Percentiles rank a stretch among this genome's conserved stretches.
Conservation (phyloP, 2,797 vertebrate species). For the Chrosomus eos region DNA sequence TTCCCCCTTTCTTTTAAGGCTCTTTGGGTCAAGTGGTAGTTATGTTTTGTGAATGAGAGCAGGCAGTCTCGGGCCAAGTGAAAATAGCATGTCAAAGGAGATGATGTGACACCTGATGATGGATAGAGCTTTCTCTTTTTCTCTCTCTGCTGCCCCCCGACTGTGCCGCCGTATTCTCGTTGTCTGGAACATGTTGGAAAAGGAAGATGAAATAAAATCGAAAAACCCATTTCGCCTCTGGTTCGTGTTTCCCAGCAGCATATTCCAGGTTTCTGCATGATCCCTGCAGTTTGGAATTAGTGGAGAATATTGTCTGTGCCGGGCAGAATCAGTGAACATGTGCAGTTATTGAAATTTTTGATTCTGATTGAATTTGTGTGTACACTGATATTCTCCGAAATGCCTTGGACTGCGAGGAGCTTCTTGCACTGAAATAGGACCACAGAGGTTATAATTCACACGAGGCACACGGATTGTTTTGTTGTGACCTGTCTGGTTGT, state of each 20-base stretch:
- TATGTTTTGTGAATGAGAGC: constrained; percentile 57
- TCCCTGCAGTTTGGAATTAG: constrained; percentile 66
- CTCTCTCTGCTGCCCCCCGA: constrained; percentile 48
- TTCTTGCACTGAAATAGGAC: constrained; percentile 66
- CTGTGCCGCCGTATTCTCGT: constrained; percentile 66
- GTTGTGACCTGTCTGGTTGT: neutral
- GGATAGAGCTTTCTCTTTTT: constrained; percentile 72
- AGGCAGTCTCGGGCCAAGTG: constrained; percentile 65
- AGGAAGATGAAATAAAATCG: constrained; percentile 60
- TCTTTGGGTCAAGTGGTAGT: constrained; percentile 56
- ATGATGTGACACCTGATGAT: constrained; percentile 73
- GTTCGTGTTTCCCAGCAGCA: constrained; percentile 67
- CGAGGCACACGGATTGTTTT: neutral
- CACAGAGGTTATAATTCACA: neutral
- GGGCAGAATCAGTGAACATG: constrained; percentile 54
- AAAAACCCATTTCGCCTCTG: constrained; percentile 65
- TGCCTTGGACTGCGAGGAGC: constrained; percentile 53
- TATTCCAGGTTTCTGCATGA: constrained; percentile 53
- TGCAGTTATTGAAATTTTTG: constrained; percentile 70
- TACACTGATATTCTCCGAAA: constrained; percentile 62
- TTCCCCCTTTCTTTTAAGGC: constrained; percentile 58
- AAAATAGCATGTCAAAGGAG: constrained; percentile 75
- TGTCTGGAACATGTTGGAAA: constrained; percentile 19
- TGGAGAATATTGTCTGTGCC: constrained; percentile 64
- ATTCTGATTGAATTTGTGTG: constrained; percentile 71